Percentiles rank a stretch among this genome's conserved stretches.
Conservation (phyloP, 2,113 vertebrate genomes). For the Aix galericulata region DNA sequence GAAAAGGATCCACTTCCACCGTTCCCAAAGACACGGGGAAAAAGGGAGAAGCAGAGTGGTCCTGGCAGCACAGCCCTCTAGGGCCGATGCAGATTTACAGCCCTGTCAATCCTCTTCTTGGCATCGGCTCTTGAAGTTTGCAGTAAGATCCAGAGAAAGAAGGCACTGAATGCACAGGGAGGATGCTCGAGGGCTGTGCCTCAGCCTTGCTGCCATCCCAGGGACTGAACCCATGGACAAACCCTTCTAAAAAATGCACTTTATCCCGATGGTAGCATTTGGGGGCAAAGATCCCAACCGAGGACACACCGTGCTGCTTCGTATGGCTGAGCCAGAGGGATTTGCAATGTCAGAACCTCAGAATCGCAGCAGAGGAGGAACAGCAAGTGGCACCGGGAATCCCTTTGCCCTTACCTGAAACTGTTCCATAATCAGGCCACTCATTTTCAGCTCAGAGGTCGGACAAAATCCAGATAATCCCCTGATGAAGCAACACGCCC, state of each 20-base stretch:
- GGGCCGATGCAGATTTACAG: background rate
- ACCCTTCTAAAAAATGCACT: background rate
- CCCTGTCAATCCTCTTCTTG: background rate
- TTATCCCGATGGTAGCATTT: too few species aligned
- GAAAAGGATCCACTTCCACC: background rate
- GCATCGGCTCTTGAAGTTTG: background rate
- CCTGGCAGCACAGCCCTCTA: background rate
- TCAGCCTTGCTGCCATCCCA: background rate
- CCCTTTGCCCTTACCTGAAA: background rate
- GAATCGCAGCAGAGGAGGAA: background rate
- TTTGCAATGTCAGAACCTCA: background rate
- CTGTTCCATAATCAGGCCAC: background rate
- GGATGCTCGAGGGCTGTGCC: background rate
- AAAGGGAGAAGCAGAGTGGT: background rate
- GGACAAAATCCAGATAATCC: background rate
- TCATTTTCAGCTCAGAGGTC: background rate
- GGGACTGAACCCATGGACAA: background rate
- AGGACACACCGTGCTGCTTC: background rate
- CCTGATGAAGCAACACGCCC: background rate
- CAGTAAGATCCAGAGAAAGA: background rate
- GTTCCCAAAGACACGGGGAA: background rate
- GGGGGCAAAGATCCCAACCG: rapidly evolving
- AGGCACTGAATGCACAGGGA: background rate
- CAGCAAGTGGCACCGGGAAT: rapidly evolving
- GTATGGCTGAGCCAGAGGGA: rapidly evolving